phyloP scores from a whole-genome alignment of 2,113 vertebrate species.

The Albula glossodonta region DNA sequence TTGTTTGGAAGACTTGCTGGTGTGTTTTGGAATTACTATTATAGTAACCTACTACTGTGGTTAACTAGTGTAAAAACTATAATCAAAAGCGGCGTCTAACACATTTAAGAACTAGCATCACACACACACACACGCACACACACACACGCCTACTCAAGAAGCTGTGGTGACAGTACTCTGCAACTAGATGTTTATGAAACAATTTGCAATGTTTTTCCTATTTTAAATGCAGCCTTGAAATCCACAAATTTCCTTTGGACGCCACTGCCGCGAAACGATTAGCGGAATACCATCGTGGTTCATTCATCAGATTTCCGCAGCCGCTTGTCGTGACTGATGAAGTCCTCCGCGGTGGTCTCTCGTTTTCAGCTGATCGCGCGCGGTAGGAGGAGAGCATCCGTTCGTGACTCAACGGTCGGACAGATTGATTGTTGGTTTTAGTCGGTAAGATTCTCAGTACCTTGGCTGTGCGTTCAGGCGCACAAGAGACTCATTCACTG shows the following conservation, averaged over 20 bases:
- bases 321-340: neutral
- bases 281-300: neutral
- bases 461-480: neutral
- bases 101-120: too few relatives aligned
- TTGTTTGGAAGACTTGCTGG: too few relatives aligned
- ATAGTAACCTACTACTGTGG: too few relatives aligned
- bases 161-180: too few relatives aligned
- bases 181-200: too few relatives aligned
- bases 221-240: neutral
- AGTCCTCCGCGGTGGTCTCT: neutral
- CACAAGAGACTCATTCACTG: neutral
- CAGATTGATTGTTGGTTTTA: neutral
- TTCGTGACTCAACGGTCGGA: neutral
- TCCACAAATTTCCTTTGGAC: neutral
- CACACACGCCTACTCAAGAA: too few relatives aligned
- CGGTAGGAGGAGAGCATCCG: neutral
- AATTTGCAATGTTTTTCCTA: too few relatives aligned
- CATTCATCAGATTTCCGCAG: neutral
- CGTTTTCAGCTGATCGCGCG: neutral
- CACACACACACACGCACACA: too few relatives aligned
- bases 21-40: too few relatives aligned
- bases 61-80: too few relatives aligned
- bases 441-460: neutral
- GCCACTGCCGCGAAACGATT: neutral
- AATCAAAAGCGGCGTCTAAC: too few relatives aligned